Conservation (phyloP, 1,140 invertebrate species). For the Lanistes nyassanus region DNA sequence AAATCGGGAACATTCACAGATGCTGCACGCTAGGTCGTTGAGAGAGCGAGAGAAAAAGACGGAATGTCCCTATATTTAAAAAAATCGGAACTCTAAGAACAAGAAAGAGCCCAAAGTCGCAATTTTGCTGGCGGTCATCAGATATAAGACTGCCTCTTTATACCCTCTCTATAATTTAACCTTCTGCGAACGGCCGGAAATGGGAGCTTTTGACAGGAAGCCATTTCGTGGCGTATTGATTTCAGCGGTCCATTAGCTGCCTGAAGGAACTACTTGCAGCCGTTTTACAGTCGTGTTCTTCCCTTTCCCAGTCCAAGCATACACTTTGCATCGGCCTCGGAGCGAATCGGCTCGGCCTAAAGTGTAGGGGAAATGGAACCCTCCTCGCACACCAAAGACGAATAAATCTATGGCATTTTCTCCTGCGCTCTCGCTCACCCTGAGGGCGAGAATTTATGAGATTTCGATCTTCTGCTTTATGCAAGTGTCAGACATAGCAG, state of each 20-base stretch:
- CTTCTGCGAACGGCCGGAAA: slow-evolving; percentile 23
- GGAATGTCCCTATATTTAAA: neutral
- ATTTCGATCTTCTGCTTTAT: slow-evolving; percentile 9
- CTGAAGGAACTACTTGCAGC: neutral
- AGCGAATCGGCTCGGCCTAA: neutral
- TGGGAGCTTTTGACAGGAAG: slow-evolving; percentile 26
- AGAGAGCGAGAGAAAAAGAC: slow-evolving; percentile 5
- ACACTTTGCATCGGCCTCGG: slow-evolving; percentile 12
- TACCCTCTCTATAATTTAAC: slow-evolving; percentile 25
- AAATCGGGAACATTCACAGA: neutral
- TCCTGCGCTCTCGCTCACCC: slow-evolving; percentile 12
- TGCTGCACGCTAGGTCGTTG: neutral
- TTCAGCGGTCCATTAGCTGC: slow-evolving; percentile 17
- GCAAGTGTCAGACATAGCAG: too few relatives aligned
- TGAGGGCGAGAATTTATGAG: slow-evolving; percentile 21
- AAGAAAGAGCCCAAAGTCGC: slow-evolving; percentile 7
- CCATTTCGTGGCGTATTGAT: slow-evolving; percentile 24
- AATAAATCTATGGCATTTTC: slow-evolving; percentile 10
- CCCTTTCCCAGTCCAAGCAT: neutral
- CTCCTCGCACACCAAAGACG: neutral
- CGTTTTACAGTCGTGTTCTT: slow-evolving; percentile 3
- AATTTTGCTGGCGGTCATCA: neutral
- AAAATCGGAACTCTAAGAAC: slow-evolving; percentile 3
- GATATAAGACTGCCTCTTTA: slow-evolving; percentile 7
- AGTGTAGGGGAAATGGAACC: slow-evolving; percentile 18